Evolutionary conservation across 2,113 vertebrate species (phyloP), one percentile per base, ranked within the genome.

Genomic region (Macquaria australasica): DNA sequence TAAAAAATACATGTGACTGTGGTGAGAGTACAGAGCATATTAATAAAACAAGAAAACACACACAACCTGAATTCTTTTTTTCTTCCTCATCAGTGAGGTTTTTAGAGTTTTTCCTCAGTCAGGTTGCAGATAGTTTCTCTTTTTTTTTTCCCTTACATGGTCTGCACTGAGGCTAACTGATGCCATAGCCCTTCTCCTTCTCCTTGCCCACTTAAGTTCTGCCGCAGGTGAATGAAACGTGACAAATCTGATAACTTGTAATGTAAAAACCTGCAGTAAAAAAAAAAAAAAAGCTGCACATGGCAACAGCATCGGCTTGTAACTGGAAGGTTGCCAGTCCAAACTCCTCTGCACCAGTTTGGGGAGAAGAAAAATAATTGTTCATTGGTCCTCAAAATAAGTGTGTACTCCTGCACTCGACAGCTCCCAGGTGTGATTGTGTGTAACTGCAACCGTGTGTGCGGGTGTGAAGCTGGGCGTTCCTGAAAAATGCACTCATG

Each of bases 1-100:
- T 92, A 56, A 92, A 92, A 94, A 91, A 93, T 92, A 87, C 82
- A 93, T 93, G 92, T 31, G 66, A 79, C 83, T 62, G 81, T 64
- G 56, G 71, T 82, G 81, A 74, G 87, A 88, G 92, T 56, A 88
- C 87, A 89, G 86, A 89, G 75, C 73, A 39, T 88, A 94, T 93
- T 73, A 94, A 93, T 94, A 94, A 94, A 94, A 88, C 91, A 94
- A 66, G 80, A 89, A 79, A 21, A 14, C 43, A 74, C 18, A 23
- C 78, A 87, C 63, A 87, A 75, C 67, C 77, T 89, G 82, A 59
- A 58, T 34, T 67, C 60, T 58, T n/a, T 37, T 79, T 71, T 37
- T 73, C 68, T 58, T 60, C 60, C 68, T 55, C 41, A 77, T 75
- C 67, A 79, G 60, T 41, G 68, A 77, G 58, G 74, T 60, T 89